Conservation (phyloP, 2,888 invertebrate species). For the Brenthis ino region DNA sequence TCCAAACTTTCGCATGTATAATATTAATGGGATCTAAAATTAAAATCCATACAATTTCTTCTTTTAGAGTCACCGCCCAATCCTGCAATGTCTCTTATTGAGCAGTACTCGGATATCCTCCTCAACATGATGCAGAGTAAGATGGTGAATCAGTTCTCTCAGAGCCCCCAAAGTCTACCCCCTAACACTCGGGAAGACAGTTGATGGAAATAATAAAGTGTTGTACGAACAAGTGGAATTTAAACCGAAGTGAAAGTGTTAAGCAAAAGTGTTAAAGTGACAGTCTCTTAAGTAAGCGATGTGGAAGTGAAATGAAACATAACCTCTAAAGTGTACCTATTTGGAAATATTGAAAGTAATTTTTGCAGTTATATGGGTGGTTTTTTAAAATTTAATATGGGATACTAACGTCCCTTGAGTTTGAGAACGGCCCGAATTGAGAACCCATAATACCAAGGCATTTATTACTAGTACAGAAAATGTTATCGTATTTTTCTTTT, state of each 20-base stretch:
- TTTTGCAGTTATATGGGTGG: too few relatives aligned
- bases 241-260: slow-evolving; percentile 1
- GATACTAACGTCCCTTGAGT: too few relatives aligned
- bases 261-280: slow-evolving; percentile 2
- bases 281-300: too few relatives aligned
- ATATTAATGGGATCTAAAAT: too few relatives aligned
- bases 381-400: too few relatives aligned
- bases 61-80: slow-evolving; percentile 63
- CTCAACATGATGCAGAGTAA: slow-evolving; percentile 81
- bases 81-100: slow-evolving; percentile 80
- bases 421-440: too few relatives aligned
- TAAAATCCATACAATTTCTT: slow-evolving; percentile 1
- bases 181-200: slow-evolving; percentile 64
- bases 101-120: slow-evolving; percentile 84
- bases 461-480: too few relatives aligned
- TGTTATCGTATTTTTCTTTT: too few relatives aligned
- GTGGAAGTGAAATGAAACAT: not conserved
- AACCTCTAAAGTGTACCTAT: too few relatives aligned
- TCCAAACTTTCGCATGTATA: too few relatives aligned
- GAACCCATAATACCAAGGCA: too few relatives aligned
- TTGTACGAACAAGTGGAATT: slow-evolving; percentile 4
- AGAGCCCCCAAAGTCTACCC: slow-evolving; percentile 67
- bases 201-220: slow-evolving; percentile 54
- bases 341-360: too few relatives aligned
- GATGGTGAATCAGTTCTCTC: slow-evolving; percentile 72